phyloP scores from a whole-genome alignment of 1,140 invertebrate genomes.

The Cryptotermes secundus region DNA sequence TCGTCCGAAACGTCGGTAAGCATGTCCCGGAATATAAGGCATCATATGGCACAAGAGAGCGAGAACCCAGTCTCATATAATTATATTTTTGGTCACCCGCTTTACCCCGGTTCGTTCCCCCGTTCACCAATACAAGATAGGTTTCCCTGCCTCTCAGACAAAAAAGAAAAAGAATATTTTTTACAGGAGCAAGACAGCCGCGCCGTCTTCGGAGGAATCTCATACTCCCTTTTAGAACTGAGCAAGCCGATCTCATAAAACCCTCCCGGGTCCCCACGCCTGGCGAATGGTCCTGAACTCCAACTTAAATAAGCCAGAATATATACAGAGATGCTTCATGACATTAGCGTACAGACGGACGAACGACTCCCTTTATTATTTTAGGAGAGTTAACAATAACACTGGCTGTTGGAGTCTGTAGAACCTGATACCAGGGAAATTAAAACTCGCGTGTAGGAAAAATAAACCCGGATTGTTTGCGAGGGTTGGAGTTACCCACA shows the following conservation, averaged over 20 bases:
- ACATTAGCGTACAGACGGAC: not conserved
- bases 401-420: not conserved
- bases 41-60: no score
- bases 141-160: not conserved
- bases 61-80: no score
- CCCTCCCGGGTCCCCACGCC: no score
- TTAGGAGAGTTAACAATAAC: not conserved
- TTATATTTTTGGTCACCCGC: no score
- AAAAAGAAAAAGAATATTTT: not conserved
- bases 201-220: not conserved
- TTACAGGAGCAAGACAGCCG: not conserved
- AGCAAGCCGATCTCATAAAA: no score
- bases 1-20: no score
- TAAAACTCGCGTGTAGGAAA: not conserved
- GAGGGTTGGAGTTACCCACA: no score
- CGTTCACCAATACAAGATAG: not conserved
- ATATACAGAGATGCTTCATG: not conserved
- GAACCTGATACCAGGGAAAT: conserved; percentile 14
- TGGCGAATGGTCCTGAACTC: no score
- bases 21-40: no score
- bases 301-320: conserved; percentile 3
- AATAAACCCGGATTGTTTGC: not conserved
- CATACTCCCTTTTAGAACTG: no score
- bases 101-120: no score
- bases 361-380: not conserved